A percentile compares a stretch with the other conserved stretches of the same genome.
These are phyloP conservation scores for Phytoseiulus persimilis DNA, from an alignment of 2,888 invertebrate species.

Conservation along the genomic window DNA sequence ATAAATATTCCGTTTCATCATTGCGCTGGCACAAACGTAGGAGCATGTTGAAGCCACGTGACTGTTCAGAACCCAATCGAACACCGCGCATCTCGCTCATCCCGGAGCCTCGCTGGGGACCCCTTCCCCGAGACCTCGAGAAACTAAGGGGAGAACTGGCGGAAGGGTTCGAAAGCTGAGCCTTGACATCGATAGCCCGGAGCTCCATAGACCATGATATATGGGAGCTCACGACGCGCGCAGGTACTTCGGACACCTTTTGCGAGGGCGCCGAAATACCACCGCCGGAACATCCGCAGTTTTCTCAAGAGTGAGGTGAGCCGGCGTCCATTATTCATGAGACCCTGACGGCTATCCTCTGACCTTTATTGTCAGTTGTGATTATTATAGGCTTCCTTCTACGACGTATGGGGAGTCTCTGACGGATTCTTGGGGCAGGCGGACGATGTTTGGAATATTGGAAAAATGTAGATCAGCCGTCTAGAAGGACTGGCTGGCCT, in stretches of 20 bases:
- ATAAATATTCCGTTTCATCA: neutral
- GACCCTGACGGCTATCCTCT: neutral
- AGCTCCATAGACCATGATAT: too few relatives aligned
- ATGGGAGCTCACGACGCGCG: neutral
- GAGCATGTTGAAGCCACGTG: neutral
- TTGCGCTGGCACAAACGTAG: neutral
- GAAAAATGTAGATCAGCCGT: conserved; percentile 5
- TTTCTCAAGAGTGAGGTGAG: neutral
- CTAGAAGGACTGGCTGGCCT: neutral
- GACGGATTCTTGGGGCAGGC: neutral
- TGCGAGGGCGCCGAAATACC: neutral
- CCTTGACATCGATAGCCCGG: too few relatives aligned
- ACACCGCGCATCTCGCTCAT: too few relatives aligned
- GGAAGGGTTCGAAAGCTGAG: too few relatives aligned
- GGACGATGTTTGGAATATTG: neutral
- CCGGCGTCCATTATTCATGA: neutral
- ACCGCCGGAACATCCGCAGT: neutral
- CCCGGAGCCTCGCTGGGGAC: too few relatives aligned
- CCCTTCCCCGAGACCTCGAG: too few relatives aligned
- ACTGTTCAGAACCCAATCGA: too few relatives aligned
- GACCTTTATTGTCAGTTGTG: neutral
- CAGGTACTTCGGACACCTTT: neutral
- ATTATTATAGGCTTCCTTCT: neutral
- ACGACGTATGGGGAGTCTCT: neutral
- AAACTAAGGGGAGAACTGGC: too few relatives aligned